Conservation (phyloP, 2,113 vertebrate species). For the Leucopsar rothschildi region DNA sequence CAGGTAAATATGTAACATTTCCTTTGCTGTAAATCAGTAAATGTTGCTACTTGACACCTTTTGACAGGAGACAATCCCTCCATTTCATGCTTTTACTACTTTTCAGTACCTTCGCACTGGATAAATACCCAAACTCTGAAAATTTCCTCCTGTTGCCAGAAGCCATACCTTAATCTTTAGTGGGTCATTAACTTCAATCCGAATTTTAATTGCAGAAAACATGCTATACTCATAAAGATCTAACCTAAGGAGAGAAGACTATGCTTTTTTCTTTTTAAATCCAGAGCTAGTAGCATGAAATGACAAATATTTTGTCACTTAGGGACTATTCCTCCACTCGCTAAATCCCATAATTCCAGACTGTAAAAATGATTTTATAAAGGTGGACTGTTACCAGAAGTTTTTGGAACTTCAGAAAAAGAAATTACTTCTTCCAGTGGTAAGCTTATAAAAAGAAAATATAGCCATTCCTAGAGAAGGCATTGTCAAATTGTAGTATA, state of each 20-base stretch:
- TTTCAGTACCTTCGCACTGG: background rate
- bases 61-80: background rate
- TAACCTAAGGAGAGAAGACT: background rate
- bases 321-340: background rate
- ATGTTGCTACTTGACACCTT: background rate
- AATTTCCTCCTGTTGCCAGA: background rate
- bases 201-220: background rate
- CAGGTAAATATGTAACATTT: background rate
- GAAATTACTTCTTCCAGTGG: background rate
- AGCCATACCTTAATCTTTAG: background rate
- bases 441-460: background rate
- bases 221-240: background rate
- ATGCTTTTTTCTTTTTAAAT: background rate
- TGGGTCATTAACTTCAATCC: background rate
- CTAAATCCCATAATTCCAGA: background rate
- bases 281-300: background rate
- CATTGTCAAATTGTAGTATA: accelerated
- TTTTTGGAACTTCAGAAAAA: background rate
- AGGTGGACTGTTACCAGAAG: background rate
- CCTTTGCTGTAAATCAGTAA: background rate
- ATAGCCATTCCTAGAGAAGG: background rate
- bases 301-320: background rate
- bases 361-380: background rate
- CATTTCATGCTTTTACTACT: background rate
- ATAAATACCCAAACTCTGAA: background rate